A percentile compares a stretch with the other conserved stretches of the same genome.
Evolutionary conservation across 2,888 invertebrate species (phyloP).

Genomic region (Flexamia atlantica): DNA sequence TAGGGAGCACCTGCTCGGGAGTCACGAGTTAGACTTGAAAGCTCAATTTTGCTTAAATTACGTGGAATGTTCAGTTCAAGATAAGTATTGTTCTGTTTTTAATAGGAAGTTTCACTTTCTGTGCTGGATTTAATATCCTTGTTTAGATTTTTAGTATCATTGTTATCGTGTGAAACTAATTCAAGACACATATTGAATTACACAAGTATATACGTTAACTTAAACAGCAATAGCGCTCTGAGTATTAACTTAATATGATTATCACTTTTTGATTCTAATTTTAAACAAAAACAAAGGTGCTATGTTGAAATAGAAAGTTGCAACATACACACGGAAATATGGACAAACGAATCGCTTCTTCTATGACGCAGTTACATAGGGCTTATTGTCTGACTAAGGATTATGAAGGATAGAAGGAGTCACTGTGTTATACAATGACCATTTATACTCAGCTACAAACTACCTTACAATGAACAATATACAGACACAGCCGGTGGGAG

Average conservation of each 20-base stretch:
- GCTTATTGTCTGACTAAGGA: neutral
- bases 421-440: conserved; percentile 36
- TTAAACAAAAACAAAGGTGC: neutral
- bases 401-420: neutral
- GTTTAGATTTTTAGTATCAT: too few relatives aligned
- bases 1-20: neutral
- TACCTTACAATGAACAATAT: conserved; percentile 42
- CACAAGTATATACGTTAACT: too few relatives aligned
- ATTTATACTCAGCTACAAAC: conserved; percentile 18
- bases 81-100: too few relatives aligned
- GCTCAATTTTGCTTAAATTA: too few relatives aligned
- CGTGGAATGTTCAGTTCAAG: too few relatives aligned
- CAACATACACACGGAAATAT: neutral
- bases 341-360: neutral
- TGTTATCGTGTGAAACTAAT: too few relatives aligned
- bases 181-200: too few relatives aligned
- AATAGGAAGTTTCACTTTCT: too few relatives aligned
- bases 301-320: neutral
- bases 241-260: too few relatives aligned
- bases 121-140: too few relatives aligned
- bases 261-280: too few relatives aligned
- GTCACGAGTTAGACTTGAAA: neutral
- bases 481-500: conserved; percentile 5
- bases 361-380: neutral
- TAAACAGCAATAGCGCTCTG: too few relatives aligned